Evolutionary conservation across 2,113 vertebrate genomes (phyloP).

Genomic region (Heloderma charlesbogerti): DNA sequence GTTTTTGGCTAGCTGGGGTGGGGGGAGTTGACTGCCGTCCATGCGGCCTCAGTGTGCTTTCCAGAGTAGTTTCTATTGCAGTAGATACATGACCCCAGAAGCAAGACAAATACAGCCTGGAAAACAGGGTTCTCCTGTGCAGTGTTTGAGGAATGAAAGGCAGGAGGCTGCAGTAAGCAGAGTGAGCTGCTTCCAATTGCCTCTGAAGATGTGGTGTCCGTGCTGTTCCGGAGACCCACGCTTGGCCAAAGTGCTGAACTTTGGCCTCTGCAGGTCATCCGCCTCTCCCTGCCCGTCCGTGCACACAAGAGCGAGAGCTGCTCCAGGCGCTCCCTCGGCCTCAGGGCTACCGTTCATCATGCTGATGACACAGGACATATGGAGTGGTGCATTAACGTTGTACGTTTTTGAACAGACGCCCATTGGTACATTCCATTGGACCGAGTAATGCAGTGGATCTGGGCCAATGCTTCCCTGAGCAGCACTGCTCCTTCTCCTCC

Average conservation of each 20-base stretch:
- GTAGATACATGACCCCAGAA: no score
- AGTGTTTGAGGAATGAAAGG: no score
- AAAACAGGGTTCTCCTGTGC: not conserved
- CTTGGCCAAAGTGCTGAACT: no score
- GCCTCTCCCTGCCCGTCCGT: not conserved
- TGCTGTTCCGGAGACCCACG: not conserved
- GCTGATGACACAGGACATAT: conserved; percentile 29
- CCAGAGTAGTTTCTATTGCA: not conserved
- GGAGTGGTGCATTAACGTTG: conserved; percentile 51
- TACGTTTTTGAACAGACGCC: conserved; percentile 41
- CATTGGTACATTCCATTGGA: conserved; percentile 41
- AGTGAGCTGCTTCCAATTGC: not conserved
- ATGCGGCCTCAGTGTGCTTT: no score
- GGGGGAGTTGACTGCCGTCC: no score
- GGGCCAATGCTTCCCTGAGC: conserved; percentile 63
- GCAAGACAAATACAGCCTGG: not conserved
- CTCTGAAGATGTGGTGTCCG: not conserved
- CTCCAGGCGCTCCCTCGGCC: not conserved
- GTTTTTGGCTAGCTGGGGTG: no score
- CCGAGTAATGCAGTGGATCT: conserved; percentile 50
- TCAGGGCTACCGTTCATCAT: rapidly evolving
- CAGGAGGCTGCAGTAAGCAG: no score
- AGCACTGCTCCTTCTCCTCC: conserved; percentile 21
- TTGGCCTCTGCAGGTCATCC: not conserved
- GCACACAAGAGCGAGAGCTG: not conserved